Base-by-base conservation (phyloP, 2,797 vertebrate species). In the Xiphorhynchus erythropygius region DNA sequence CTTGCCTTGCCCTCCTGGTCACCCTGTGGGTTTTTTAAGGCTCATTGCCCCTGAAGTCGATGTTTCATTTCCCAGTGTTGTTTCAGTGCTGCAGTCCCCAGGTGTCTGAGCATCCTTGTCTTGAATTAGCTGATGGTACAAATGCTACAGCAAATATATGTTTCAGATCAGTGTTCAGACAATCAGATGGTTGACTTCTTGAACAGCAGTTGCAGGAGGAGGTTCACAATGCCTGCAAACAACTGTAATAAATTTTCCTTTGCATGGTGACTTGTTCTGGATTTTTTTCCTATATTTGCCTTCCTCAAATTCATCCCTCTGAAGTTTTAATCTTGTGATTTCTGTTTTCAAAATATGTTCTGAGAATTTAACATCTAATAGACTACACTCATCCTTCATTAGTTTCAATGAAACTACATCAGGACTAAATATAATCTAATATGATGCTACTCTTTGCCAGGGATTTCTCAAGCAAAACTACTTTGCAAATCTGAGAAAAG, bases 31-130 rank as follows among this genome's bases (percentile, higher is more conserved):
- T 71, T 83, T 78, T 93, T 80, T 85, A 86, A 94, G 39, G 23
- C 63, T 96, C 84, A 84, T 95, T 96, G 94, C 84, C 77, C 76
- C 67, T 65, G 69, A 85, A 87, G 44, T 82, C 96, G 74, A 47
- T 94, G 92, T 96, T 97, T 97, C 82, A 84, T 73, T 80, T 95
- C 87, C 68, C 89, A 91, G 81, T 46, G 92, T 89, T 95, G 77
- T 96, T 75, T 90, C 90, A 89, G 75, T 68, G 64, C 73, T 87
- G 86, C 73, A 93, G 87, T 71, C 70, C 94, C 96, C 91, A 96
- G 93, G 95, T 97, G 92, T 96, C 80, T 76, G 47, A 67, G 56
- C 39, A 80, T 83, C 83, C 91, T 96, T 95, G 67, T 71, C 62
- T 93, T 73, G 62, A 77, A 77, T 76, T 74, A 80, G 56, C 82